A percentile compares a stretch with the other conserved stretches of the same genome.
phyloP scores from a whole-genome alignment of 2,113 vertebrate genomes.

The Glareola pratincola region DNA sequence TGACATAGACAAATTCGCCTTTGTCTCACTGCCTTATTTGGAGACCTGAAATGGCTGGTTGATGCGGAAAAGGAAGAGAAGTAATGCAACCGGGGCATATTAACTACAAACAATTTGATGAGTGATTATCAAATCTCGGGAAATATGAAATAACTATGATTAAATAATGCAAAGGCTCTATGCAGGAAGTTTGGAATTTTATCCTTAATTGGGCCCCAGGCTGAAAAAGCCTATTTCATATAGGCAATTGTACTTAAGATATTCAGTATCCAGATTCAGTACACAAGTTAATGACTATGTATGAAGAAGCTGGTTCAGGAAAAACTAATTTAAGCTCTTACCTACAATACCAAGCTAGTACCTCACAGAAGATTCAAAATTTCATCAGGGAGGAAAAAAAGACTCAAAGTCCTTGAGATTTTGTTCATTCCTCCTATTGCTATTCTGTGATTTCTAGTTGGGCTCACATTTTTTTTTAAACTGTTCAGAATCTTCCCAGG shows the following conservation, averaged over 20 bases:
- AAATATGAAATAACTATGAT: conserved; percentile 5
- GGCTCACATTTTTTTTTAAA: neutral
- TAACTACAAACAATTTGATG: neutral
- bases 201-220: neutral
- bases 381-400: neutral
- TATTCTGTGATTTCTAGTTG: neutral
- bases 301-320: neutral
- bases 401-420: neutral
- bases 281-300: neutral
- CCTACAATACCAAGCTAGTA: neutral
- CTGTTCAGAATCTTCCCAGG: neutral
- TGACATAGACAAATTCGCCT: conserved; percentile 65
- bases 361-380: neutral
- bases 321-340: neutral
- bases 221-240: neutral
- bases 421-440: neutral
- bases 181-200: neutral
- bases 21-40: conserved; percentile 52
- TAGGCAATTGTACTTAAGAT: neutral
- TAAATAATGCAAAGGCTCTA: neutral
- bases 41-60: neutral
- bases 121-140: neutral
- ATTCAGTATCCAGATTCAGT: neutral
- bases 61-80: neutral
- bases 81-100: neutral